A percentile compares a stretch with the other conserved stretches of the same genome.
Evolutionary conservation across 2,113 vertebrate genomes (phyloP).

Genomic region (Patagioenas fasciata): DNA sequence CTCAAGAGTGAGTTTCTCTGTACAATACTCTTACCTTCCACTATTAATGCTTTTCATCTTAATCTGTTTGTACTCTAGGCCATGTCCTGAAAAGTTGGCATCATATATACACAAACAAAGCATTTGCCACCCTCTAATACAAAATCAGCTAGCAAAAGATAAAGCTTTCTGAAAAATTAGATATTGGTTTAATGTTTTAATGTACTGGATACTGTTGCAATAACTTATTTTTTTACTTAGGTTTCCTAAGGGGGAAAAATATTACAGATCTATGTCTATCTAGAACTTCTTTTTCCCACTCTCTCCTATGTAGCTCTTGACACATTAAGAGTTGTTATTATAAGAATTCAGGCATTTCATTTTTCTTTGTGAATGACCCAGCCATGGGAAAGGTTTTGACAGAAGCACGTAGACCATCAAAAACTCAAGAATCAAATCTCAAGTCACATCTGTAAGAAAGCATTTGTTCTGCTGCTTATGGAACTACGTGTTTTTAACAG

Average conservation of each 20-base stretch:
- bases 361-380: neutral
- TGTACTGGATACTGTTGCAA: neutral
- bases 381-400: neutral
- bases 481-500: neutral
- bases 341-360: neutral
- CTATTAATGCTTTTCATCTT: neutral
- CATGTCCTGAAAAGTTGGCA: neutral
- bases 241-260: neutral
- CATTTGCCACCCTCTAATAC: neutral
- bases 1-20: neutral
- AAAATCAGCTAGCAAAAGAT: neutral
- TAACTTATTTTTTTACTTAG: neutral
- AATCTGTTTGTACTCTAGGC: neutral
- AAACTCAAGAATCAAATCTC: neutral
- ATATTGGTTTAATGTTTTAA: neutral
- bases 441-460: neutral
- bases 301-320: neutral
- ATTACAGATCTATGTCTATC: neutral
- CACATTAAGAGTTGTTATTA: neutral
- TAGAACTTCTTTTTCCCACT: neutral
- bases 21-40: neutral
- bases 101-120: neutral
- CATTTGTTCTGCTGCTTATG: neutral
- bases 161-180: neutral
- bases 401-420: neutral